Percentiles rank a stretch among this genome's conserved stretches.
phyloP scores from a whole-genome alignment of 2,797 vertebrate species.

The Danio aesculapii region DNA sequence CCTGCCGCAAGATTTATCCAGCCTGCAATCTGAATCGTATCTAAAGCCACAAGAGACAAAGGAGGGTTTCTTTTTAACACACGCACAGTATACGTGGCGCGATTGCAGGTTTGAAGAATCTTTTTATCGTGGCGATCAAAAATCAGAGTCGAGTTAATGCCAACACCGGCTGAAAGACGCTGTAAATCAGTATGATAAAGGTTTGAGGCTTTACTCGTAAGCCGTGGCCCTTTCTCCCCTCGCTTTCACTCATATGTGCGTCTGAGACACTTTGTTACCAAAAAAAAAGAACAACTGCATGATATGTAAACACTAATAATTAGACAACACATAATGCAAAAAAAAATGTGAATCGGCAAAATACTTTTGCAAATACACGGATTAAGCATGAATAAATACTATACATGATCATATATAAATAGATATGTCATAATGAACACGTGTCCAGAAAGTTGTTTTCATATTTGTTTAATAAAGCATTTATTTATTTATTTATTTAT shows the following conservation, averaged over 20 bases:
- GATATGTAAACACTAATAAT: background rate
- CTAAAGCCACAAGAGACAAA: slow-evolving; percentile 30
- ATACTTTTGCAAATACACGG: background rate
- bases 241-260: background rate
- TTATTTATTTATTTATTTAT: no score
- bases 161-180: background rate
- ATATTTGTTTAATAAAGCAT: no score
- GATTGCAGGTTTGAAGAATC: background rate
- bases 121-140: background rate
- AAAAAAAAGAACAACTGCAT: background rate
- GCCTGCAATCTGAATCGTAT: slow-evolving; percentile 32
- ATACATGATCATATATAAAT: background rate
- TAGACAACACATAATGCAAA: background rate
- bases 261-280: background rate
- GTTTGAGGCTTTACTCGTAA: slow-evolving; percentile 11
- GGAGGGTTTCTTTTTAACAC: slow-evolving; percentile 28
- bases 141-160: slow-evolving; percentile 1
- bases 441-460: background rate
- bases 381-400: background rate
- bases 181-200: slow-evolving; percentile 12
- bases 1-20: slow-evolving; percentile 33
- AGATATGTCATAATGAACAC: background rate
- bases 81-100: slow-evolving; percentile 1
- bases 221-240: background rate
- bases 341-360: background rate